Base-by-base conservation (phyloP, 1,140 invertebrate genomes). In the Leptonema lineaticorne region DNA sequence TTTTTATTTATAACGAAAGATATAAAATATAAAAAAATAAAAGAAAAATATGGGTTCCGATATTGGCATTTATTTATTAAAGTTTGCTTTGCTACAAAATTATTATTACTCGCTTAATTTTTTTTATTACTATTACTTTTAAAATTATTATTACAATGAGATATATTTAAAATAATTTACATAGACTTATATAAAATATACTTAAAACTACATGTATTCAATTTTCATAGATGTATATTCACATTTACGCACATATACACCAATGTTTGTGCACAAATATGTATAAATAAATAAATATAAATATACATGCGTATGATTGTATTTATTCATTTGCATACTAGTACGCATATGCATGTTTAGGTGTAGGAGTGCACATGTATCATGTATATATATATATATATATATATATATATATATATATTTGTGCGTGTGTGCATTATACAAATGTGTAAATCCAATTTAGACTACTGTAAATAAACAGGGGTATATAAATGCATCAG, bases 111-210 rank as follows among this genome's bases (percentile, higher is more conserved):
- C 41, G 11, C 16, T 30, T 59, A 30, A 33, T 33, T n/a, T 30
- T 64, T 50, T 50, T 48, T 29, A 53, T 28, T 29, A 64, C 24
- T 64, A 37, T 60, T 45, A 22, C 26, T 60, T 30, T 60, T 41
- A 37, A 16, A 41, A 62, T 62, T 24, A 62, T 62, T 20, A 62
- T 33, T 62, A 62, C 28, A 24, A 41, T 62, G 30, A 24, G 46
- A 29, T 59, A 67, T 67, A 67, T 30, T 67, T 67, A 67, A 67
- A 67, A 66, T 66, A 66, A 66, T 66, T 53, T 66, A 66, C 63
- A 66, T 48, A 48, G 60, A 65, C 63, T 65, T 65, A 65, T 66
- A 66, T 30, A 66, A 65, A 65, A 67, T 60, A 33, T 59, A 58
- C 66, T 67, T 67, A 67, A 45, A 45, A 2, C 18, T 67, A 67